Evolutionary conservation across 2,113 vertebrate species (phyloP).

Genomic region (Rhynchomys soricoides): DNA sequence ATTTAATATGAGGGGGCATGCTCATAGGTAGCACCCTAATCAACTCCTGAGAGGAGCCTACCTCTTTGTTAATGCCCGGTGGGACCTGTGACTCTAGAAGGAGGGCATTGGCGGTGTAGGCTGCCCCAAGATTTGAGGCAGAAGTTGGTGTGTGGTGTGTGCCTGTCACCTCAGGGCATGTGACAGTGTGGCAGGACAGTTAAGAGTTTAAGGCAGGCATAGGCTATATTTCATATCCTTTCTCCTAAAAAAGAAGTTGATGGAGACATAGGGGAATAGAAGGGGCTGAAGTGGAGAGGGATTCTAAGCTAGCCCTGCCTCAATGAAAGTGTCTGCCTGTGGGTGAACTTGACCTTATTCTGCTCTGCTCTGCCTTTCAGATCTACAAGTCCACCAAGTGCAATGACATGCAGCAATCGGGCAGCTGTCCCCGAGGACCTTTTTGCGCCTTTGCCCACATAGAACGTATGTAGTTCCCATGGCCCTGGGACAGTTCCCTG

Average conservation of each 20-base stretch:
- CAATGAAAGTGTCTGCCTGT: neutral
- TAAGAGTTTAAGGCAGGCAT: neutral
- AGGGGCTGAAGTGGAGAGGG: neutral
- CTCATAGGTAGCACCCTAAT: neutral
- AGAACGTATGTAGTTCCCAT: constrained; percentile 90
- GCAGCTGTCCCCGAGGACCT: constrained; percentile 98
- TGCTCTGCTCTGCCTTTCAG: constrained; percentile 80
- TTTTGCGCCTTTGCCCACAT: constrained; percentile 99
- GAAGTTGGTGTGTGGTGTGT: neutral
- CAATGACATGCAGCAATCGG: constrained; percentile 98
- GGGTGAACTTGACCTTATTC: neutral
- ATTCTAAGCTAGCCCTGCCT: no score
- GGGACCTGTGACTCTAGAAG: neutral
- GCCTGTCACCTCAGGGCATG: neutral
- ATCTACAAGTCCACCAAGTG: constrained; percentile 99
- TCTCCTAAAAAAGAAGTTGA: neutral
- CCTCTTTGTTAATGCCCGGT: neutral
- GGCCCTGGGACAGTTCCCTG: neutral
- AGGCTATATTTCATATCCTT: neutral
- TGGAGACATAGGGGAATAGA: neutral
- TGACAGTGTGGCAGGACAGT: neutral
- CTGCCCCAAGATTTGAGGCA: neutral
- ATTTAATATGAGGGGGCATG: no score
- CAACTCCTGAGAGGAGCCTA: no score
- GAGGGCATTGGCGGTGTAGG: no score